Conservation (phyloP, 2,888 invertebrate species). For the Polymixis lichenea region DNA sequence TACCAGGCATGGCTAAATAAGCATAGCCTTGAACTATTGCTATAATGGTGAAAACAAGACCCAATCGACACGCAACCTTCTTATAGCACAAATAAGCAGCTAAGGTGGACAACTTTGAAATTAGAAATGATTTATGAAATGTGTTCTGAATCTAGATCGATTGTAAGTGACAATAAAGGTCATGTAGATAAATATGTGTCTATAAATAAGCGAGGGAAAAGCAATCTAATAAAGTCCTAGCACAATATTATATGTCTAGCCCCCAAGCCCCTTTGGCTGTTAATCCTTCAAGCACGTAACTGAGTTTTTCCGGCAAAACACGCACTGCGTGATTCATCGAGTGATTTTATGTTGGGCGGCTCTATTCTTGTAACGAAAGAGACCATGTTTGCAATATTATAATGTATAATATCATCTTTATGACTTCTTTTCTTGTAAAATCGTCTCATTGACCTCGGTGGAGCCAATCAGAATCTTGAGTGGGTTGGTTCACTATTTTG, state of each 20-base stretch:
- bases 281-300: constrained; percentile 75
- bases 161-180: constrained; percentile 58
- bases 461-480: constrained; percentile 34
- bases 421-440: constrained; percentile 37
- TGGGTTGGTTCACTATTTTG: constrained; percentile 39
- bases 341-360: constrained; percentile 52
- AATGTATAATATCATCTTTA: constrained; percentile 45
- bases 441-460: constrained; percentile 42
- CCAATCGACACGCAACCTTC: constrained; percentile 63
- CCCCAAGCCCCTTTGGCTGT: constrained; percentile 70
- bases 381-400: constrained; percentile 46
- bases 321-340: constrained; percentile 80
- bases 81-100: constrained; percentile 40
- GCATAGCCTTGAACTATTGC: constrained; percentile 63
- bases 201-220: constrained; percentile 57
- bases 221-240: constrained; percentile 65
- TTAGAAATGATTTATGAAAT: constrained; percentile 54
- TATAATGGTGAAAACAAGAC: constrained; percentile 59
- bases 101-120: constrained; percentile 55
- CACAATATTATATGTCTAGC: constrained; percentile 43
- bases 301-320: constrained; percentile 76
- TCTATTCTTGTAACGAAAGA: constrained; percentile 35
- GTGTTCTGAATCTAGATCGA: constrained; percentile 35
- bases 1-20: constrained; percentile 59
- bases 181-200: constrained; percentile 38